Base-by-base conservation (phyloP, 2,797 vertebrate species). In the Cyclopterus lumpus region DNA sequence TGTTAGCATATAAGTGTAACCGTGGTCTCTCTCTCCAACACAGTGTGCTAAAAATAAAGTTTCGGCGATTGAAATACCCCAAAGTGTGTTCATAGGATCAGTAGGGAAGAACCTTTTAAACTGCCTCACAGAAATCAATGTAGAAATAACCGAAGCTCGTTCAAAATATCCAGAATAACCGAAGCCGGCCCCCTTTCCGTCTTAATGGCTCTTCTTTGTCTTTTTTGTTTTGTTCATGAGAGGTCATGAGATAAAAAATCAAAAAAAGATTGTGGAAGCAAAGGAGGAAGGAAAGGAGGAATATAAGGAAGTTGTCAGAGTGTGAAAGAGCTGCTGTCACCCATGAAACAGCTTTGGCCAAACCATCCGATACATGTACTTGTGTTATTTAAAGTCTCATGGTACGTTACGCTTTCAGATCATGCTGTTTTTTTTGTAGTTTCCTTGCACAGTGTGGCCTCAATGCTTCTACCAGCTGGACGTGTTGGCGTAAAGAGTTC, bases 251-350 rank as follows among this genome's bases (percentile, higher is more conserved):
- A 14, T 40, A 5, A 40, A 36, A 34, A 40, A 34, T 8, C 34
- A 14, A 40, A 40, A 40, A 40, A 48, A 32, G 46, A 54, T 51
- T 16, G 51, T 22, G n/a, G 55, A 75, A 15, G 44, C 42, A 44
- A 61, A 28, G n/a, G n/a, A 8, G 40, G 40, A 49, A 34, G 69
- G 53, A 30, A 28, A 65, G 30, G 28, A 5, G 63, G 34, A 20
- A 16, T 63, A 24, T 40, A 51, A 26, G 54, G 46, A 55, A 53
- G 76, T 24, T 80, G 58, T 44, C 72, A 67, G 55, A 48, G 79
- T 82, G 69, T 82, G 66, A 88, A 80, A 75, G 68, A 77, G 51
- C 20, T 59, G 63, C 63, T 48, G 36, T 76, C 75, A 64, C 26
- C 49, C 44, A 38, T 48, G 24, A 72, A 57, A 53, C 30, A 65